Conservation (phyloP, 1,140 invertebrate genomes). For the Trichonephila clavipes region DNA sequence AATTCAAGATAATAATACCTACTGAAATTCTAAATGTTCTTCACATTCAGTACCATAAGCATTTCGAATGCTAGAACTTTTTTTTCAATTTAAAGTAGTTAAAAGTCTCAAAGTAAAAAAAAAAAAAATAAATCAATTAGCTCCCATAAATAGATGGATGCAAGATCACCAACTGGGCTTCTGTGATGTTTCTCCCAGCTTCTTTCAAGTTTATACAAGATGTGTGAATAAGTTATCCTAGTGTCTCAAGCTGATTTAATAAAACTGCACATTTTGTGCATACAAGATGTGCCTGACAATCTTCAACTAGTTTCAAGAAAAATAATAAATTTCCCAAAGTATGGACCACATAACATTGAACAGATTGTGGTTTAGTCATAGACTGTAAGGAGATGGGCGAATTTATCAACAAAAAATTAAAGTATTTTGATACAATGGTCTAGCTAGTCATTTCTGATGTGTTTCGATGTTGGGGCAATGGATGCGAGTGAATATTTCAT, state of each 20-base stretch:
- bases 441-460: slow-evolving; percentile 56
- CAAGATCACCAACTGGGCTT: neutral
- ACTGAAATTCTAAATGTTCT: no score
- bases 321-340: slow-evolving; percentile 4
- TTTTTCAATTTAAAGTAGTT: no score
- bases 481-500: neutral
- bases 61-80: no score
- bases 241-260: neutral
- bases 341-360: slow-evolving; percentile 49
- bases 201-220: slow-evolving; percentile 25
- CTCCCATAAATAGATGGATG: no score
- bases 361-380: slow-evolving; percentile 18
- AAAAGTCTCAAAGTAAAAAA: no score
- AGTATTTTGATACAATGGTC: slow-evolving; percentile 52
- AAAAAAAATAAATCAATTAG: no score
- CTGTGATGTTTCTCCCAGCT: neutral
- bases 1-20: no score
- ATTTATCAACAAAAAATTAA: slow-evolving; percentile 34
- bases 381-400: neutral
- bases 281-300: slow-evolving; percentile 60
- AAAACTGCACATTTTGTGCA: slow-evolving; percentile 40
- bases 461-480: neutral
- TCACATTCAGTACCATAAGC: no score
- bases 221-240: neutral
- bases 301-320: slow-evolving; percentile 15